phyloP scores from a whole-genome alignment of 2,888 invertebrate species.

The Macropis europaea region DNA sequence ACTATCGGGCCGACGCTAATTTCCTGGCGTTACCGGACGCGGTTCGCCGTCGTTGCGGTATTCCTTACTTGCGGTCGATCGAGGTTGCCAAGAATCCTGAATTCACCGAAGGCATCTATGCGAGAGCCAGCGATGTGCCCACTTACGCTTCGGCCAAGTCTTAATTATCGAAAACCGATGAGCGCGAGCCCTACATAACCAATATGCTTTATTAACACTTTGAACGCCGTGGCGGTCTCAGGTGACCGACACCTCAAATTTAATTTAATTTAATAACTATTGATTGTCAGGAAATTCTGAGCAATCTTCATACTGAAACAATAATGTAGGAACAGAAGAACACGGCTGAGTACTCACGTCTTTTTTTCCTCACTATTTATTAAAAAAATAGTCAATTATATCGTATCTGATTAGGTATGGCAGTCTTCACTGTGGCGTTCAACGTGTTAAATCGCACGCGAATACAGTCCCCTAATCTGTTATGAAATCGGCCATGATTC shows the following conservation, averaged over 20 bases:
- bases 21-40: conserved; percentile 59
- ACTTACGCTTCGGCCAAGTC: conserved; percentile 23
- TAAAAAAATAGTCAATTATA: too few relatives aligned
- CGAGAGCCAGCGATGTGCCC: conserved; percentile 25
- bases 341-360: too few relatives aligned
- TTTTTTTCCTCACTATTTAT: too few relatives aligned
- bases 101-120: conserved; percentile 46
- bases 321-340: too few relatives aligned
- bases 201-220: conserved; percentile 26
- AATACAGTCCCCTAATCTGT: conserved; percentile 19
- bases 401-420: too few relatives aligned
- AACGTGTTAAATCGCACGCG: conserved; percentile 29
- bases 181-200: not conserved
- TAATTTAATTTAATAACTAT: too few relatives aligned
- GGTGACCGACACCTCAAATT: too few relatives aligned
- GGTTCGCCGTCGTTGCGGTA: conserved; percentile 51
- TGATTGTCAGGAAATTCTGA: too few relatives aligned
- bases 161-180: conserved; percentile 46
- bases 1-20: conserved; percentile 61
- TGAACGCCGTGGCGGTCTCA: too few relatives aligned
- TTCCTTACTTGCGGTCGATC: conserved; percentile 64
- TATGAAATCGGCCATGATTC: conserved; percentile 25
- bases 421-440: too few relatives aligned
- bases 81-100: conserved; percentile 56
- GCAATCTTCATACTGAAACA: too few relatives aligned